phyloP scores from a whole-genome alignment of 1,140 invertebrate genomes.

The Sarcophaga peregrina region DNA sequence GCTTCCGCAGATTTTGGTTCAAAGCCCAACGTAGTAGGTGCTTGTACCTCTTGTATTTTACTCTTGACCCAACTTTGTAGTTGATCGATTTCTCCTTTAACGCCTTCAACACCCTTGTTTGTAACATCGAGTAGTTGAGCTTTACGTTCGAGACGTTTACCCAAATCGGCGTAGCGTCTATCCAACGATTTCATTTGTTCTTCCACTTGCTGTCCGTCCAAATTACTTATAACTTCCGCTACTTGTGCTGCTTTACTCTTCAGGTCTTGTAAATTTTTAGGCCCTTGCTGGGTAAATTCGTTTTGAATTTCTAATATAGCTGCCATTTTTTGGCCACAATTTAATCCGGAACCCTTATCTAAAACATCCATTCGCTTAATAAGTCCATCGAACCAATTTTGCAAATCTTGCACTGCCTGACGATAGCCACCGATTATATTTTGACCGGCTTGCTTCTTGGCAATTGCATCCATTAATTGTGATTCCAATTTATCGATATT shows the following conservation, averaged over 20 bases:
- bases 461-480: slow-evolving; percentile 77
- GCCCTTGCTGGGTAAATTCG: slow-evolving; percentile 78
- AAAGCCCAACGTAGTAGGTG: slow-evolving; percentile 77
- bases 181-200: slow-evolving; percentile 88
- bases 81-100: slow-evolving; percentile 78
- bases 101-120: slow-evolving; percentile 82
- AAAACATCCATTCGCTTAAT: slow-evolving; percentile 82
- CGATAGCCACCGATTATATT: slow-evolving; percentile 83
- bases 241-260: slow-evolving; percentile 77
- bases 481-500: slow-evolving; percentile 77
- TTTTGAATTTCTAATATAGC: slow-evolving; percentile 75
- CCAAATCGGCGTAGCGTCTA: slow-evolving; percentile 82
- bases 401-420: slow-evolving; percentile 78
- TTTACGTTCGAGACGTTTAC: slow-evolving; percentile 85
- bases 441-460: slow-evolving; percentile 80
- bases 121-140: slow-evolving; percentile 82
- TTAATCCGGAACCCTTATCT: slow-evolving; percentile 84
- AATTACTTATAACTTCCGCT: slow-evolving; percentile 82
- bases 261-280: slow-evolving; percentile 75
- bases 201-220: slow-evolving; percentile 90
- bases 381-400: slow-evolving; percentile 82
- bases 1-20: slow-evolving; percentile 81
- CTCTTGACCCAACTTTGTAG: slow-evolving; percentile 84
- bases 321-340: slow-evolving; percentile 82
- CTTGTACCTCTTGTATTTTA: slow-evolving; percentile 76